Conservation (phyloP, 1,140 invertebrate genomes). For the Piezodorus guildinii region DNA sequence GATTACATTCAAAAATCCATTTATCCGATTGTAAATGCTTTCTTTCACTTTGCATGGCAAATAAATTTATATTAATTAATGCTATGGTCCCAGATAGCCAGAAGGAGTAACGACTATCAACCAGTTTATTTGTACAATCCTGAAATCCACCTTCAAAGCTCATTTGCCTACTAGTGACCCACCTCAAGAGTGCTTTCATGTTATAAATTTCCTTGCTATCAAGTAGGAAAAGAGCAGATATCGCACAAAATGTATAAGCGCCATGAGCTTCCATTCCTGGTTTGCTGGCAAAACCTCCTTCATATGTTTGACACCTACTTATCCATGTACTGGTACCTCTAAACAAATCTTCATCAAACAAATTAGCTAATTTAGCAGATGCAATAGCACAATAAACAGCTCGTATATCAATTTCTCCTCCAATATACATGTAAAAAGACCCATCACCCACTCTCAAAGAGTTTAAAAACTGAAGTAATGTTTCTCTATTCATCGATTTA, state of each 20-base stretch:
- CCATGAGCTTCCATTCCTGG: conserved; percentile 97
- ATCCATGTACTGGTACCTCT: conserved; percentile 83
- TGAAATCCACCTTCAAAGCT: conserved; percentile 83
- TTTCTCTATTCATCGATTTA: conserved; percentile 57
- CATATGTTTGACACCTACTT: conserved; percentile 87
- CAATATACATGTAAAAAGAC: conserved; percentile 78
- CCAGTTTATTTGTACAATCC: conserved; percentile 94
- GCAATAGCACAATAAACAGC: conserved; percentile 90
- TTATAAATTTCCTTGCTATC: conserved; percentile 68
- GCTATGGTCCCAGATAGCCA: conserved; percentile 63
- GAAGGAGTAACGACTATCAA: conserved; percentile 97
- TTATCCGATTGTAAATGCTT: conserved; percentile 28
- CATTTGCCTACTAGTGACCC: conserved; percentile 84
- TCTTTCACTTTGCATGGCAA: background rate
- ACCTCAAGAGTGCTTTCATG: conserved; percentile 64
- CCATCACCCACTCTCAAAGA: conserved; percentile 71
- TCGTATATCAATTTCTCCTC: conserved; percentile 88
- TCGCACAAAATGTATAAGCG: conserved; percentile 93
- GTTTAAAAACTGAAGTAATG: conserved; percentile 63
- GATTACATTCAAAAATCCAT: conserved; percentile 70
- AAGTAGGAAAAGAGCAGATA: conserved; percentile 76
- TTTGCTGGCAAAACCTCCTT: conserved; percentile 91
- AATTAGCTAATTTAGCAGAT: conserved; percentile 77
- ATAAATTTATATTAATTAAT: background rate
- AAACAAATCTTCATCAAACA: conserved; percentile 66